Percentiles rank a stretch among this genome's conserved stretches.
Conservation (phyloP, 2,888 invertebrate species). For the Mimumesa dahlbomi region DNA sequence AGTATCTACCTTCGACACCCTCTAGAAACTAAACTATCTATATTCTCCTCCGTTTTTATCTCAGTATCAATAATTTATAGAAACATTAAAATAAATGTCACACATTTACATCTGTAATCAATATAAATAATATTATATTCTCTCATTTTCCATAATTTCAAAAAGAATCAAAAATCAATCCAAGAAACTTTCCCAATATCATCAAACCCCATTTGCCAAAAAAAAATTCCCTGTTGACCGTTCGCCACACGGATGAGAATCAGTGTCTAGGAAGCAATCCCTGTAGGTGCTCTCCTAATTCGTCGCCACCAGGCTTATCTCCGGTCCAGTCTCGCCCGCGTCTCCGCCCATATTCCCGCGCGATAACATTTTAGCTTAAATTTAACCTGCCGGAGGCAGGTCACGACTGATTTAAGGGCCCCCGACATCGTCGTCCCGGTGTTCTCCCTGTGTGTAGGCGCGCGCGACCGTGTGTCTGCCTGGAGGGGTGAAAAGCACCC, state of each 20-base stretch:
- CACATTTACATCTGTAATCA: too few relatives aligned
- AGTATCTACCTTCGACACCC: too few relatives aligned
- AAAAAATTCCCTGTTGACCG: too few relatives aligned
- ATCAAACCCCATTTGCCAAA: too few relatives aligned
- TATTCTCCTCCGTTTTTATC: too few relatives aligned
- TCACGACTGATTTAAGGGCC: constrained; percentile 77
- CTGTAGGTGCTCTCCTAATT: constrained; percentile 39
- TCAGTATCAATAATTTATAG: too few relatives aligned
- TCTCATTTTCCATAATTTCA: too few relatives aligned
- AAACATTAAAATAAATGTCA: too few relatives aligned
- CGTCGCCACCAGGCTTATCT: constrained; percentile 66
- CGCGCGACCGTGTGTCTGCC: constrained; percentile 40
- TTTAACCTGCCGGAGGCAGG: constrained; percentile 71
- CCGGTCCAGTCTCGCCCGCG: constrained; percentile 59
- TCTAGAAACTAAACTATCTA: too few relatives aligned
- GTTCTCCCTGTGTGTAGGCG: constrained; percentile 3
- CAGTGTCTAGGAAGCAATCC: neutral
- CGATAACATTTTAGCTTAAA: constrained; percentile 76
- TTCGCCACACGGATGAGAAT: neutral
- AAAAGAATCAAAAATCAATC: too few relatives aligned
- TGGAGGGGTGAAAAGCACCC: constrained; percentile 66
- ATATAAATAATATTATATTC: too few relatives aligned
- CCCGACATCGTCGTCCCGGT: constrained; percentile 34
- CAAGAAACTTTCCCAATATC: too few relatives aligned
- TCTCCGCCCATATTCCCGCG: constrained; percentile 30